Evolutionary conservation across 2,888 invertebrate species (phyloP).

Genomic region (Oxyscelio sp.): DNA sequence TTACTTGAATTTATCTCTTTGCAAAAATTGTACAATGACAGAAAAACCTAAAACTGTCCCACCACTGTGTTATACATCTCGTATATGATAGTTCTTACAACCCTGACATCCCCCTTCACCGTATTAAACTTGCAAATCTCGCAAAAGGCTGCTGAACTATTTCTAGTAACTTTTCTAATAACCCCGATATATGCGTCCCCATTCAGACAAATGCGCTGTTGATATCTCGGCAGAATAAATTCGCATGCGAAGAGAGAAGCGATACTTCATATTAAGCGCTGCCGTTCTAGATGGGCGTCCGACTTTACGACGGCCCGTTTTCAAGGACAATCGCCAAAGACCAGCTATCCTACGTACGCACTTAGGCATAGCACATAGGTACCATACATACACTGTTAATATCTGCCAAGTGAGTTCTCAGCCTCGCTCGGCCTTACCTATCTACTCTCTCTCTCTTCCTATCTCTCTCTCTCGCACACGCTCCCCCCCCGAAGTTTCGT

Average conservation of each 20-base stretch:
- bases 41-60: no score
- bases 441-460: no score
- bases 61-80: no score
- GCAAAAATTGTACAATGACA: no score
- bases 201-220: constrained; percentile 5
- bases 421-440: constrained; percentile 60
- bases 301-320: constrained; percentile 76
- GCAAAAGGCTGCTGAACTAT: no score
- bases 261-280: constrained; percentile 68
- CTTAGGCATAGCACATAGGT: constrained; percentile 71
- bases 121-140: no score
- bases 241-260: constrained; percentile 53
- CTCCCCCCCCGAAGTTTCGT: no score
- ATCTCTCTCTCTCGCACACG: no score
- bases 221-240: constrained; percentile 39
- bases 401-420: constrained; percentile 72
- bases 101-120: no score
- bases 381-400: constrained; percentile 66
- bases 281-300: constrained; percentile 73
- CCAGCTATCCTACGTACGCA: constrained; percentile 72
- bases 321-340: constrained; percentile 76
- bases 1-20: no score
- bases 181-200: background rate
- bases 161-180: no score
- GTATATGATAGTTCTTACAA: no score